Conservation (phyloP, 2,797 vertebrate genomes). For the Lycodopsis pacificus region DNA sequence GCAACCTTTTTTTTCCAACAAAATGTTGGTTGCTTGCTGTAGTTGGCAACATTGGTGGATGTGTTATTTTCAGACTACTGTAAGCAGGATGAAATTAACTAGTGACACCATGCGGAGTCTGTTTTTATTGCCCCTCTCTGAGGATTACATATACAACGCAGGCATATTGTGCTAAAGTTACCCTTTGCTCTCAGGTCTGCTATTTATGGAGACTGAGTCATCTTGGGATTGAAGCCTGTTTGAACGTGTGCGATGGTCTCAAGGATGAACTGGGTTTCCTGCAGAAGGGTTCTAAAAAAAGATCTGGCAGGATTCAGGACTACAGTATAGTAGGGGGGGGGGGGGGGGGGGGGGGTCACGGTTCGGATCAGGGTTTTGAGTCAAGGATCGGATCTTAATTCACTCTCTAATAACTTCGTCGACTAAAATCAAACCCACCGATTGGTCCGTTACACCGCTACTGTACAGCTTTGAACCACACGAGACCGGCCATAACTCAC, state of each 20-base stretch:
- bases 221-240: conserved; percentile 19
- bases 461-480: no score
- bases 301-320: conserved; percentile 19
- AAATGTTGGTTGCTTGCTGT: conserved; percentile 21
- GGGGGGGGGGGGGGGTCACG: no score
- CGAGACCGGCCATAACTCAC: conserved; percentile 17
- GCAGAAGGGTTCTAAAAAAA: conserved; percentile 24
- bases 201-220: conserved; percentile 7
- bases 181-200: conserved; percentile 23
- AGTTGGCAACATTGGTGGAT: conserved; percentile 7
- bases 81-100: conserved; percentile 27
- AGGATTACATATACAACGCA: conserved; percentile 19
- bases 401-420: no score
- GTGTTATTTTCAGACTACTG: conserved; percentile 27
- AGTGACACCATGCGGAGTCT: not conserved
- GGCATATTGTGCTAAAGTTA: conserved; percentile 27
- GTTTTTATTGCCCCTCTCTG: conserved; percentile 13
- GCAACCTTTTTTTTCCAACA: not conserved
- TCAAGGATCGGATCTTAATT: no score
- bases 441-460: no score
- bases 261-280: conserved; percentile 15
- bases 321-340: not conserved
- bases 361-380: no score
- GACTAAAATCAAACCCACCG: no score
- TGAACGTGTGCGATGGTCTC: conserved; percentile 8